phyloP scores from a whole-genome alignment of 2,113 vertebrate genomes.

The Prietella phreatophila region DNA sequence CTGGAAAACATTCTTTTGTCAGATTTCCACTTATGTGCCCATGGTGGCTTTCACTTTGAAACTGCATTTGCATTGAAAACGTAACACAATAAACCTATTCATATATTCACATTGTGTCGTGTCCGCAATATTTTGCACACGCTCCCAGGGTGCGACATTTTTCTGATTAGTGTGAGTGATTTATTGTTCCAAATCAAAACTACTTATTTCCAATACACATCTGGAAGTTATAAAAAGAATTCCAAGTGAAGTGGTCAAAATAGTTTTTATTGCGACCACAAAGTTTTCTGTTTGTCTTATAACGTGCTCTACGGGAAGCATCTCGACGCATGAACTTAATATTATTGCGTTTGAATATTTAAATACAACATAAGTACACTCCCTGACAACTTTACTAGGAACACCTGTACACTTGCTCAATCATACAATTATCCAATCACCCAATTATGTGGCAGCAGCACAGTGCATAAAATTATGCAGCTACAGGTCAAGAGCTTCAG shows the following conservation, averaged over 20 bases:
- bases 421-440: not conserved
- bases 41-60: not conserved
- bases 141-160: not conserved
- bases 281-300: not conserved
- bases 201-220: not conserved
- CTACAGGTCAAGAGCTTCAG: not conserved
- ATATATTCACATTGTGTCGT: not conserved
- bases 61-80: not conserved
- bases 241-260: not conserved
- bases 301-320: not conserved
- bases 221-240: conserved; percentile 1
- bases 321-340: not conserved
- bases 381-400: not conserved
- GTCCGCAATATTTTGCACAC: not conserved
- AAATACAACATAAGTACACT: not conserved
- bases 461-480: not conserved
- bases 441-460: not conserved
- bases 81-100: conserved; percentile 9
- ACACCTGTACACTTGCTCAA: not conserved
- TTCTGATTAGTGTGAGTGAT: not conserved
- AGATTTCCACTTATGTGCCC: conserved; percentile 6
- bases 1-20: conserved; percentile 10
- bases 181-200: not conserved
- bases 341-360: not conserved
- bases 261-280: not conserved